These are phyloP conservation scores for Eudemis profundana DNA, from an alignment of 2,888 invertebrate species.

Conservation along the genomic window DNA sequence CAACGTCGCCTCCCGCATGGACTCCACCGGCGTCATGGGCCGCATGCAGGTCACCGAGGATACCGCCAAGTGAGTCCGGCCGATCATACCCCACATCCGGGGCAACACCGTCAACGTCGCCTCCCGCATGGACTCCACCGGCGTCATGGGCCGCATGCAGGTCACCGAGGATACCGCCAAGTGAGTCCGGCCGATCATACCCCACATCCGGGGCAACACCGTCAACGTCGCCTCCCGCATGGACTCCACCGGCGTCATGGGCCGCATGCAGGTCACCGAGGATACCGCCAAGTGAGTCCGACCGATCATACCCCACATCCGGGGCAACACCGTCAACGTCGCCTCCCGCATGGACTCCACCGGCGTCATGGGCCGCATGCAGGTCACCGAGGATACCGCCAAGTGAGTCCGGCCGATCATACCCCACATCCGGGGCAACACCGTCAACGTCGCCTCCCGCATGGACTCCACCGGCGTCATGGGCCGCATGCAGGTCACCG, in stretches of 20 bases:
- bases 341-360: conserved; percentile 99
- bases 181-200: too few relatives aligned
- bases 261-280: conserved; percentile 90
- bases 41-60: conserved; percentile 90
- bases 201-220: conserved; percentile 99
- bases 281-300: conserved; percentile 73
- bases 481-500: conserved; percentile 92
- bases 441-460: conserved; percentile 97
- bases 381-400: conserved; percentile 86
- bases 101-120: conserved; percentile 99
- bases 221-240: conserved; percentile 98
- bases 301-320: too few relatives aligned
- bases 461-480: conserved; percentile 98
- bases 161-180: conserved; percentile 85
- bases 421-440: conserved; percentile 99
- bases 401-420: conserved; percentile 66
- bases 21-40: conserved; percentile 96
- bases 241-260: conserved; percentile 98
- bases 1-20: conserved; percentile 98
- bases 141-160: conserved; percentile 94
- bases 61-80: conserved; percentile 71
- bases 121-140: conserved; percentile 98
- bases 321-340: conserved; percentile 99
- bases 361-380: conserved; percentile 94
- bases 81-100: too few relatives aligned